Conservation (phyloP, 2,888 invertebrate species). For the Rutpela maculata region DNA sequence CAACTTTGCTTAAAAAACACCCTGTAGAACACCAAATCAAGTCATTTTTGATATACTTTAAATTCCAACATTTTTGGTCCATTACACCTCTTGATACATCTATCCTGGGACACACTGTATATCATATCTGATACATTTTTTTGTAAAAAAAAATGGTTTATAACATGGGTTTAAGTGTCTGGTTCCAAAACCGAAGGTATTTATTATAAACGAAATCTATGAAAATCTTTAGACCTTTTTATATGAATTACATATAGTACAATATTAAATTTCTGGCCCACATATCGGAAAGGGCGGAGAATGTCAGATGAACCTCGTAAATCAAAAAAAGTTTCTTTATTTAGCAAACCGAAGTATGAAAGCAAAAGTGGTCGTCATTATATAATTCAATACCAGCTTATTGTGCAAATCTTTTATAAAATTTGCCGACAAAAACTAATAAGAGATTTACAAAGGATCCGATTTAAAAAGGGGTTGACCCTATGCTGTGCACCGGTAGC, state of each 20-base stretch:
- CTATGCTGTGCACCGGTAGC: constrained; percentile 56
- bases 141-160: too few relatives aligned
- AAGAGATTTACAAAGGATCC: constrained; percentile 66
- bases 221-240: not conserved
- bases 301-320: not conserved
- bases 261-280: not conserved
- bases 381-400: constrained; percentile 62
- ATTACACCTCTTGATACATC: too few relatives aligned
- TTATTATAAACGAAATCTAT: not conserved
- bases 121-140: too few relatives aligned
- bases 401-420: constrained; percentile 66
- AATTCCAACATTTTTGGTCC: too few relatives aligned
- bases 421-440: constrained; percentile 67
- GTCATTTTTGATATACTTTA: too few relatives aligned
- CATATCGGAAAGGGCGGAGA: not conserved
- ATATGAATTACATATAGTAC: not conserved
- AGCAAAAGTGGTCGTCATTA: constrained; percentile 56
- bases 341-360: constrained; percentile 27
- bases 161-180: too few relatives aligned
- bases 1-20: too few relatives aligned
- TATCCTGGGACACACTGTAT: too few relatives aligned
- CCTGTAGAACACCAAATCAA: too few relatives aligned
- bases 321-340: constrained; percentile 35
- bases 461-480: constrained; percentile 66
- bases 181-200: too few relatives aligned